Evolutionary conservation across 2,113 vertebrate genomes (phyloP).

Genomic region (Trogon melanurus): DNA sequence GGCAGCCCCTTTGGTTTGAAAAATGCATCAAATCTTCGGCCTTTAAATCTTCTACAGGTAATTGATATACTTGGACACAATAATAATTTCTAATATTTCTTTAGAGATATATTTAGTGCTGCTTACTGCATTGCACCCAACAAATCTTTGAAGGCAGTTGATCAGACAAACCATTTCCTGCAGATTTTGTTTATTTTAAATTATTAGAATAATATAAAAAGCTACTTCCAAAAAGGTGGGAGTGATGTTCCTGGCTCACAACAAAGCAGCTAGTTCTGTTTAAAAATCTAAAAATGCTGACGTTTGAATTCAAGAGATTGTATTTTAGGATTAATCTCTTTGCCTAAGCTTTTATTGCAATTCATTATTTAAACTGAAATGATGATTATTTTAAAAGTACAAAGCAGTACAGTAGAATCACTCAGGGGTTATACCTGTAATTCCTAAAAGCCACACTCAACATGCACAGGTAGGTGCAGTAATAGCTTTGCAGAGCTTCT

Average conservation of each 20-base stretch:
- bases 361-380: background rate
- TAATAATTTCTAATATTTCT: conserved; percentile 8
- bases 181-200: background rate
- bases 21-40: conserved; percentile 88
- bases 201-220: background rate
- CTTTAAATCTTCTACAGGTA: conserved; percentile 97
- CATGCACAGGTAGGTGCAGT: background rate
- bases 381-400: background rate
- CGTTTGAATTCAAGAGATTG: background rate
- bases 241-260: background rate
- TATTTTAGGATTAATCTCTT: background rate
- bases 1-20: conserved; percentile 92
- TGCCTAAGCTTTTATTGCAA: background rate
- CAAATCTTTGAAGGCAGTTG: background rate
- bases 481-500: background rate
- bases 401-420: background rate
- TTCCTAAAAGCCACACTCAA: background rate
- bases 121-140: background rate
- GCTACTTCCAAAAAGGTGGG: background rate
- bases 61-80: conserved; percentile 52
- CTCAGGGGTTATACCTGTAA: rapidly evolving
- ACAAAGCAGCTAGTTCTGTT: background rate
- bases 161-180: background rate
- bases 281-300: background rate
- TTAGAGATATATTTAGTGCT: background rate